A percentile compares a stretch with the other conserved stretches of the same genome.
These are phyloP conservation scores for Palythoa caribaeorum DNA, from an alignment of 92 coral and sea anemone species.

Conservation along the genomic window DNA sequence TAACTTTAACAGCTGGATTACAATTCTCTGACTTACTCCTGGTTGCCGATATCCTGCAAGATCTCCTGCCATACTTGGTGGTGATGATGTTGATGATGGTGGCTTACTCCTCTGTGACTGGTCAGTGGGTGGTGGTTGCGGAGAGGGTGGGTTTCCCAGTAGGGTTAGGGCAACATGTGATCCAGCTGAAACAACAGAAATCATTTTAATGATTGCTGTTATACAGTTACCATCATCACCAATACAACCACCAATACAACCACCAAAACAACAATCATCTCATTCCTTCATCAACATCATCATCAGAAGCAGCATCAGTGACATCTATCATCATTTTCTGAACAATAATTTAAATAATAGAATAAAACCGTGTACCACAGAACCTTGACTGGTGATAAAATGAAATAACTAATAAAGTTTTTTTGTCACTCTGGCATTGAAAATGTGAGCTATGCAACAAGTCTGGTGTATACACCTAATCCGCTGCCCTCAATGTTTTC, in stretches of 20 bases:
- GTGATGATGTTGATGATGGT: slow-evolving; percentile 22
- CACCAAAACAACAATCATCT: not conserved
- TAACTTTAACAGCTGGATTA: not conserved
- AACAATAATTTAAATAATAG: too few relatives aligned
- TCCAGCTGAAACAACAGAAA: slow-evolving; percentile 71
- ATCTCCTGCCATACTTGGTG: slow-evolving; percentile 32
- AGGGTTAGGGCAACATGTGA: slow-evolving; percentile 98
- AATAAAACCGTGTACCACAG: too few relatives aligned
- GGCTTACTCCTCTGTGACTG: slow-evolving; percentile 9
- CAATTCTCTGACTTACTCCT: slow-evolving; percentile 4
- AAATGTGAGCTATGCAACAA: too few relatives aligned
- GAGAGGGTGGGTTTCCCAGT: slow-evolving; percentile 91
- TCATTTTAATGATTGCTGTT: not conserved
- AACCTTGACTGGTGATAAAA: too few relatives aligned
- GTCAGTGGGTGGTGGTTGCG: slow-evolving; percentile 37
- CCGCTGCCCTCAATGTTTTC: too few relatives aligned
- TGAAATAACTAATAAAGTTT: too few relatives aligned
- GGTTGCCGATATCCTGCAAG: slow-evolving; percentile 39
- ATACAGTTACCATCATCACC: not conserved
- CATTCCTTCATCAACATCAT: not conserved
- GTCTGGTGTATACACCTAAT: too few relatives aligned
- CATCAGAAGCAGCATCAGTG: not conserved
- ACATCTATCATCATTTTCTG: too few relatives aligned
- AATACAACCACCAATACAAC: not conserved
- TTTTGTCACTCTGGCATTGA: too few relatives aligned